Evolutionary conservation across 2,797 vertebrate species (phyloP), one percentile per base, ranked within the genome.

Genomic region (Macropus fuliginosus): DNA sequence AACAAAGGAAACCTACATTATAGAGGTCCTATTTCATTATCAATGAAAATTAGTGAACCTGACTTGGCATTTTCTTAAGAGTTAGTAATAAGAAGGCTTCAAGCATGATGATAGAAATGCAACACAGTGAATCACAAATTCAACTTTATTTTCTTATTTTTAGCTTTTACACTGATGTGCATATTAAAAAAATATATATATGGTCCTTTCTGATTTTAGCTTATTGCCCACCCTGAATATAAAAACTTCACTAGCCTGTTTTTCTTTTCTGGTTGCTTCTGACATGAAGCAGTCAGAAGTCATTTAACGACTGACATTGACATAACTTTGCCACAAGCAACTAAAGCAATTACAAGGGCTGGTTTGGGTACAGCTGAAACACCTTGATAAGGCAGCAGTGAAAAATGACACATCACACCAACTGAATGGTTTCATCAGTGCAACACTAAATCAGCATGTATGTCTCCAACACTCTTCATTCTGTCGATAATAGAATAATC

Each of bases 301-400:
- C 98, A 98, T 98, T 98, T 97, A 98, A 97, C 93, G 50, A 98
- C 92, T 99, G 99, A 99, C 99, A 99, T 99, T 99, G 99, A 99
- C 97, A 93, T 98, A 99, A 99, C 99, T 99, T 99, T 99, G 98
- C 98, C 98, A 99, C 96, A 96, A 99, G 98, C 98, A 98, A 98
- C 97, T 87, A 95, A 98, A 98, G 98, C 98, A 99, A 99, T 99
- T 99, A 99, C 98, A 89, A 97, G 98, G 96, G 97, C 97, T 97
- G 97, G 98, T 98, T 98, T 98, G 95, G 98, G 98, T 98, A 98
- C 98, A 98, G 98, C 98, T 99, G 99, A 99, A 99, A 98, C 97
- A 98, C 98, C 98, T 99, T 98, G 99, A 99, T 99, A 99, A 99
- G 98, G 98, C 98, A 94, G 97, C 95, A 96, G 98, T 99, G 98